A percentile compares a stretch with the other conserved stretches of the same genome.
Evolutionary conservation across 2,113 vertebrate genomes (phyloP).

Genomic region (Pardalotus punctatus): DNA sequence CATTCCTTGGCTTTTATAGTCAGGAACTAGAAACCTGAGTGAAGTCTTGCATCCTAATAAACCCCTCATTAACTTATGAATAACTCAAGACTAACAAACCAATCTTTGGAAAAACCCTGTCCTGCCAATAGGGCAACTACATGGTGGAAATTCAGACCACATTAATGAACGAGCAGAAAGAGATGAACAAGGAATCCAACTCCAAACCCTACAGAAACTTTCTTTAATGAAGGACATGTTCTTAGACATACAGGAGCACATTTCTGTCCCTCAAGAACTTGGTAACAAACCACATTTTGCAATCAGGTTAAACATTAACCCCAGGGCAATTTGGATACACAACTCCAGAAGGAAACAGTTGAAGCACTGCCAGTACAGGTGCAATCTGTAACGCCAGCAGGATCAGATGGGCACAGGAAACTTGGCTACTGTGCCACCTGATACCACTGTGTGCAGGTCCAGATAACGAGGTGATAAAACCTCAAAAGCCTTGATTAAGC

Average conservation of each 20-base stretch:
- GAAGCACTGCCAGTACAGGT: background rate
- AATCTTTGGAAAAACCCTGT: background rate
- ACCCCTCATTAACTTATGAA: background rate
- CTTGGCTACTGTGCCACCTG: background rate
- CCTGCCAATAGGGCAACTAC: background rate
- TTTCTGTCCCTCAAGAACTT: background rate
- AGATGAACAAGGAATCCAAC: background rate
- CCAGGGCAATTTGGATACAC: background rate
- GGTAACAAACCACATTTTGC: background rate
- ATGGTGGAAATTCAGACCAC: background rate
- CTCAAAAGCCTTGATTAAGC: background rate
- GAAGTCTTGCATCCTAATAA: background rate
- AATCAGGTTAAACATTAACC: constrained; percentile 19
- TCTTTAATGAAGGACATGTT: background rate
- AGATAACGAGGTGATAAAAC: background rate
- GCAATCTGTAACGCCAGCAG: constrained; percentile 21
- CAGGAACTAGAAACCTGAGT: background rate
- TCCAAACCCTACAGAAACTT: background rate
- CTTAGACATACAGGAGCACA: background rate
- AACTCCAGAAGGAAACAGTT: background rate
- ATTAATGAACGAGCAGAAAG: background rate
- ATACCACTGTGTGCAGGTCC: background rate
- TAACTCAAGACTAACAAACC: background rate
- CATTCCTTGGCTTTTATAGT: background rate
- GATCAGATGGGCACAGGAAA: constrained; percentile 31